These are phyloP conservation scores for Netelia virgata DNA, from an alignment of 2,888 invertebrate species.

Conservation along the genomic window DNA sequence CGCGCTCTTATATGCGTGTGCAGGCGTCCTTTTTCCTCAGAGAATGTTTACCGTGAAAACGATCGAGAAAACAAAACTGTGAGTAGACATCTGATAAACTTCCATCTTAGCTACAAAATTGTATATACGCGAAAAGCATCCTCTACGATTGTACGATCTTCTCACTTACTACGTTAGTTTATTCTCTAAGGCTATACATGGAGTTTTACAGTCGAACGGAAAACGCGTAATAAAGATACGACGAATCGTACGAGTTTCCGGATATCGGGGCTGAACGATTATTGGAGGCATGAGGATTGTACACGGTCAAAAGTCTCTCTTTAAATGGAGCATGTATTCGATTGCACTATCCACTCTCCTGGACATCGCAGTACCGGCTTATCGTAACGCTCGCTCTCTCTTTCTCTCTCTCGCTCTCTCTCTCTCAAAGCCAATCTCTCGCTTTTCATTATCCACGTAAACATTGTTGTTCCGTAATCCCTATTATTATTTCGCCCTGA, in stretches of 20 bases:
- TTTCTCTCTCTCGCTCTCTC: too few species aligned
- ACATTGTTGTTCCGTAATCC: neutral
- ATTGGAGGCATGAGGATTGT: constrained; percentile 15
- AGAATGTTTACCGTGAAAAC: constrained; percentile 32
- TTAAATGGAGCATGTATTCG: neutral
- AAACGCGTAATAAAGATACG: constrained; percentile 46
- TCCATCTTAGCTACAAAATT: neutral
- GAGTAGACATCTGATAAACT: constrained; percentile 48
- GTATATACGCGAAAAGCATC: neutral
- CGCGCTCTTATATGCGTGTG: constrained; percentile 12
- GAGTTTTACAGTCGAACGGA: constrained; percentile 44
- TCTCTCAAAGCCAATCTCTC: neutral
- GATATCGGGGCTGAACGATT: constrained; percentile 1
- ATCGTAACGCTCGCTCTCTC: too few species aligned
- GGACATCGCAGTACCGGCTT: neutral
- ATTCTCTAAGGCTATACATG: constrained; percentile 38
- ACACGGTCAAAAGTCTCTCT: neutral
- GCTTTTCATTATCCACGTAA: neutral
- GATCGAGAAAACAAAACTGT: constrained; percentile 45
- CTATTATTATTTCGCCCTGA: neutral
- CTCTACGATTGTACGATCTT: constrained; percentile 31
- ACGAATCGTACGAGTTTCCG: neutral
- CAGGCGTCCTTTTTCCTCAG: neutral
- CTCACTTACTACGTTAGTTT: constrained; percentile 33
- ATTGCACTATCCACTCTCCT: neutral